phyloP scores from a whole-genome alignment of 2,113 vertebrate species.

The Asarcornis scutulata region DNA sequence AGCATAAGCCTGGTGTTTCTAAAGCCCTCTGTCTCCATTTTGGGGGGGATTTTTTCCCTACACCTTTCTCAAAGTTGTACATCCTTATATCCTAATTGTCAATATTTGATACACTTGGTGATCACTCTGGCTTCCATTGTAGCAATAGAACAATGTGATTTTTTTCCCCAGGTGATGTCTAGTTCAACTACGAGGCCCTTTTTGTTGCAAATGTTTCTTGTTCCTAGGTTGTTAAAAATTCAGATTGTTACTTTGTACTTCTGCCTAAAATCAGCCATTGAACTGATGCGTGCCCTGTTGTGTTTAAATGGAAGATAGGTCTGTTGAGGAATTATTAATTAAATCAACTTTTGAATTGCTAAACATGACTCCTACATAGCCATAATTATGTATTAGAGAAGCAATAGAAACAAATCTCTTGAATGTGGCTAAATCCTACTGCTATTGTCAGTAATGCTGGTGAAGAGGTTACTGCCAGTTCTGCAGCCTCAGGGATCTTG shows the following conservation, averaged over 20 bases:
- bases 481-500: constrained; percentile 55
- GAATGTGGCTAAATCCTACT: constrained; percentile 24
- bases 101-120: constrained; percentile 19
- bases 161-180: neutral
- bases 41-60: neutral
- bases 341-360: constrained; percentile 52
- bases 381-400: constrained; percentile 61
- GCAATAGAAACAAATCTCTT: constrained; percentile 53
- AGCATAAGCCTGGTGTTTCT: constrained; percentile 12
- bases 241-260: neutral
- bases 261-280: neutral
- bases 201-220: constrained; percentile 35
- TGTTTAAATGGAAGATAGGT: constrained; percentile 39
- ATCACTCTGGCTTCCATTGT: constrained; percentile 49
- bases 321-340: constrained; percentile 42
- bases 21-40: neutral
- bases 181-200: constrained; percentile 50
- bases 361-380: constrained; percentile 13
- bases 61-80: neutral
- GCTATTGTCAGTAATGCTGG: constrained; percentile 19
- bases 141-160: constrained; percentile 53
- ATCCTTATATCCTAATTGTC: neutral
- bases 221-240: constrained; percentile 16
- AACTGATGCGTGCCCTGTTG: neutral
- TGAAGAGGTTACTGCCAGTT: constrained; percentile 25